These are phyloP conservation scores for Galeruca laticollis DNA, from an alignment of 2,888 invertebrate species.

Conservation along the genomic window DNA sequence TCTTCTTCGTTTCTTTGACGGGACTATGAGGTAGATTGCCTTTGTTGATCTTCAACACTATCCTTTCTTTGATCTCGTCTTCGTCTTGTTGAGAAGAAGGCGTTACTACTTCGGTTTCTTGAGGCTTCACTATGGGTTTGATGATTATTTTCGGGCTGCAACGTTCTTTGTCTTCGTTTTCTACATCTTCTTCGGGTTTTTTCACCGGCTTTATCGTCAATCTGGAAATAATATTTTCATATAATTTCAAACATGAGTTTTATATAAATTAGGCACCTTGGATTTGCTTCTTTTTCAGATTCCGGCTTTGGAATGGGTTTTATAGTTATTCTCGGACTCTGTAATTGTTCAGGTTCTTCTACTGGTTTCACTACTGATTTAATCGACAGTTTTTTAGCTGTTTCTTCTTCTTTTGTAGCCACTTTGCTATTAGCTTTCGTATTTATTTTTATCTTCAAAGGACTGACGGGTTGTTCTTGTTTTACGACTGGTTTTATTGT, in stretches of 20 bases:
- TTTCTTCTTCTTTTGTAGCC: conserved; percentile 50
- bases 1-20: conserved; percentile 55
- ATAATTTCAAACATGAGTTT: too few relatives aligned
- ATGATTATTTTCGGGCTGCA: conserved; percentile 69
- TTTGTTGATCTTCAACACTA: conserved; percentile 76
- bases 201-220: conserved; percentile 70
- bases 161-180: conserved; percentile 46
- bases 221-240: conserved; percentile 47
- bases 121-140: conserved; percentile 69
- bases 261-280: too few relatives aligned
- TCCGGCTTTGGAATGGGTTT: conserved; percentile 71
- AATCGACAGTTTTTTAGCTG: conserved; percentile 66
- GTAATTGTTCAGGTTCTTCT: conserved; percentile 50
- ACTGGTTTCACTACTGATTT: conserved; percentile 66
- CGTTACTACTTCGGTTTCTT: conserved; percentile 65
- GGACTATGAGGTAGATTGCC: conserved; percentile 61
- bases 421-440: conserved; percentile 51
- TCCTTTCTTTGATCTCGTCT: conserved; percentile 66
- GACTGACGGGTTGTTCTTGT: conserved; percentile 50
- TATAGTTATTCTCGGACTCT: conserved; percentile 69
- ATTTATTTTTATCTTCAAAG: conserved; percentile 66
- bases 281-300: conserved; percentile 38
- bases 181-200: conserved; percentile 65
- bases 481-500: conserved; percentile 64
- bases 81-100: conserved; percentile 52